Evolutionary conservation across 2,888 invertebrate genomes (phyloP), one percentile per base, ranked within the genome.

Genomic region (Actias luna): DNA sequence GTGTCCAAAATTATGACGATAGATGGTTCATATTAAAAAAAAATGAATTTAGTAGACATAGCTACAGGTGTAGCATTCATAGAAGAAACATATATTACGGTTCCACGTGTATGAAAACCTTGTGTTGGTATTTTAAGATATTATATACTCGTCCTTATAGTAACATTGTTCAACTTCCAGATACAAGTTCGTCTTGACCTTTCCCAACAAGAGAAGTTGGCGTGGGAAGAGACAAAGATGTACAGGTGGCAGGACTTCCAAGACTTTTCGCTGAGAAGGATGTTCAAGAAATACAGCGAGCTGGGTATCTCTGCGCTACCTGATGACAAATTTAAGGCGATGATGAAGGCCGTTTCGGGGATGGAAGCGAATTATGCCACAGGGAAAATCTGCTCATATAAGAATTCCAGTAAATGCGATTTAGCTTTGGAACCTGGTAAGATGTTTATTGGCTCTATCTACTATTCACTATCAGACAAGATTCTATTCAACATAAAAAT

Each of bases 331-430:
- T 94, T 94, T 74, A 93, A 93, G 65, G 91, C 93, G 62, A 89
- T 95, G 42, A 93, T 95, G 78, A 93, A 94, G 69, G 93, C 94
- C 0, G 89, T 95, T 1, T 94, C 95, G 0, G 93, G 95, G 7
- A 97, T 97, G 97, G 94, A 95, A 75, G 93, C 94, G 0, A 95
- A 95, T 68, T 97, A 96, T 76, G 95, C 96, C 0, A 97, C 94
- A 14, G 95, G 96, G 0, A 97, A 95, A 82, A 94, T 97, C 22
- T 97, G 97, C 76, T 94, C 94, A n/a, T 96, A 86, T 72, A 94
- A 94, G 46, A 88, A 96, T 68, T 76, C 79, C 0, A 85, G 79
- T 0, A 95, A 95, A 69, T 97, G 97, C 72, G 94, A 96, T 77
- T 84, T 97, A 27, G 83, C 94, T 16, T 88, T 97, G 46, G 96